Evolutionary conservation across 2,888 invertebrate species (phyloP).

Genomic region (Conops quadrifasciatus): DNA sequence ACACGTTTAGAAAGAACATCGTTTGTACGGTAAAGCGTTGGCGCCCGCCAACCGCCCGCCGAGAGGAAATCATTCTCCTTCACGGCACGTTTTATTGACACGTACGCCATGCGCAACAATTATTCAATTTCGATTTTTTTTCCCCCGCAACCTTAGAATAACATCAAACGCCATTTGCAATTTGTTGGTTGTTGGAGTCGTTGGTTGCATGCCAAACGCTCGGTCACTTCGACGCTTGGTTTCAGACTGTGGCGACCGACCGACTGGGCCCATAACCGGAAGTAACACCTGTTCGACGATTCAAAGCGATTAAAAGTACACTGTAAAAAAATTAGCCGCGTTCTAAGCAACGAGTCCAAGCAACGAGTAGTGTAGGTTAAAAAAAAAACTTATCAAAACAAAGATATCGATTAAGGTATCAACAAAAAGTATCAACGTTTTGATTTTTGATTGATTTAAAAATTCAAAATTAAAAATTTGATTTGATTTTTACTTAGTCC

Average conservation of each 20-base stretch:
- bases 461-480: no score
- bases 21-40: constrained; percentile 4
- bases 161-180: constrained; percentile 32
- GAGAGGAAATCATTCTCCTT: constrained; percentile 33
- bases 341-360: not conserved
- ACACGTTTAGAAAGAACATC: constrained; percentile 43
- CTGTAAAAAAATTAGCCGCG: not conserved
- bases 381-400: not conserved
- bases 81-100: constrained; percentile 57
- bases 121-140: constrained; percentile 54
- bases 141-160: constrained; percentile 13
- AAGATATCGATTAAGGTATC: no score
- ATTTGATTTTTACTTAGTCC: no score
- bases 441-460: no score
- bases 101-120: constrained; percentile 48
- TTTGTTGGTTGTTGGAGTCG: constrained; percentile 52
- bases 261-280: constrained; percentile 40
- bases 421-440: no score
- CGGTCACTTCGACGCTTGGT: constrained; percentile 23
- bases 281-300: constrained; percentile 42
- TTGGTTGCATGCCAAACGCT: constrained; percentile 56
- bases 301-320: constrained; percentile 33
- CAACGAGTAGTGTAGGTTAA: not conserved
- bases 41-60: not conserved
- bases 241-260: constrained; percentile 38